Percentiles rank a stretch among this genome's conserved stretches.
Evolutionary conservation across 2,797 vertebrate species (phyloP).

Genomic region (Diglossa cyanea): DNA sequence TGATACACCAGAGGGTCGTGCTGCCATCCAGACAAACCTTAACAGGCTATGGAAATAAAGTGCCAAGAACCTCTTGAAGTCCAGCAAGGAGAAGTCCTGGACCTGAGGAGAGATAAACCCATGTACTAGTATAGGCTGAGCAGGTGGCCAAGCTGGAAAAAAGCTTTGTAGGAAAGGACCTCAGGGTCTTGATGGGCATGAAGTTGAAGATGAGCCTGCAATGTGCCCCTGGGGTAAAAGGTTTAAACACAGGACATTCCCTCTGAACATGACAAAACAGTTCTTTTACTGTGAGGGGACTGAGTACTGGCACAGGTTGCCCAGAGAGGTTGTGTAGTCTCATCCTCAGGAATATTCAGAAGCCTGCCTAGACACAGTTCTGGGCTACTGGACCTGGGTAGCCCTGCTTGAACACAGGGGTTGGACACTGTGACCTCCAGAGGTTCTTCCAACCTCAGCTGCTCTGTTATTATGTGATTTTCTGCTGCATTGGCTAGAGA

Average conservation of each 20-base stretch:
- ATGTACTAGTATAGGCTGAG: background rate
- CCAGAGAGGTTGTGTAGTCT: background rate
- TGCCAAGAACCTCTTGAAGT: background rate
- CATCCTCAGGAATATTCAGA: background rate
- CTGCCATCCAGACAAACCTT: background rate
- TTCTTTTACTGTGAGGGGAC: background rate
- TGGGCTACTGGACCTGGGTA: background rate
- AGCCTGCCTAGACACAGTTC: background rate
- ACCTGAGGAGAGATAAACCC: background rate
- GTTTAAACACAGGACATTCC: background rate
- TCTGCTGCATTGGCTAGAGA: background rate
- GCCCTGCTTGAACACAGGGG: background rate
- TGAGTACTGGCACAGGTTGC: background rate
- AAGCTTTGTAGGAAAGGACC: background rate
- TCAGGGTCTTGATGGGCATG: background rate
- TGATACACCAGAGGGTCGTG: accelerated
- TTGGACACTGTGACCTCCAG: background rate
- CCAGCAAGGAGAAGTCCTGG: background rate
- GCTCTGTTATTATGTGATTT: background rate
- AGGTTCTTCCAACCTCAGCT: background rate
- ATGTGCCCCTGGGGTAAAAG: background rate
- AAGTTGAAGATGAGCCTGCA: background rate
- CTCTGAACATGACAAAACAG: background rate
- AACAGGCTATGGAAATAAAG: background rate
- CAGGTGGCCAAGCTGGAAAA: background rate